phyloP scores from a whole-genome alignment of 2,888 invertebrate genomes.

The Drosophila nr. perissopoda region DNA sequence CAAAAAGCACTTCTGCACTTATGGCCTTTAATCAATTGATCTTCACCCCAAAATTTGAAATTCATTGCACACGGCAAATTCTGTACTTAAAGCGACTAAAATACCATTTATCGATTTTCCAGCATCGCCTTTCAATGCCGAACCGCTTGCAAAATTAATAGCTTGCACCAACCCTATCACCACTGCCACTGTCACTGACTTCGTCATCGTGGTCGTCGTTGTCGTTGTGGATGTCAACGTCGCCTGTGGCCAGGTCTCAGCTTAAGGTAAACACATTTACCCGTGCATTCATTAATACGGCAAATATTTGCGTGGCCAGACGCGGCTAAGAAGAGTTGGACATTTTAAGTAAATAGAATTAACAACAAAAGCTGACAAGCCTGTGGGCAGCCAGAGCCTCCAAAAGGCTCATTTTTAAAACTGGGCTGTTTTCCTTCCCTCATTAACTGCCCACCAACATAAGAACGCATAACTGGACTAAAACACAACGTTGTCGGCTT shows the following conservation, averaged over 20 bases:
- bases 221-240: conserved; percentile 9
- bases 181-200: conserved; percentile 22
- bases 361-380: conserved; percentile 74
- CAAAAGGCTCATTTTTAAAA: conserved; percentile 37
- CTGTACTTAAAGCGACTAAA: conserved; percentile 30
- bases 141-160: conserved; percentile 52
- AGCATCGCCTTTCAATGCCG: conserved; percentile 58
- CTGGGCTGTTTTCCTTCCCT: conserved; percentile 12
- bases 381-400: conserved; percentile 21
- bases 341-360: conserved; percentile 76
- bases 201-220: not conserved
- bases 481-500: conserved; percentile 50
- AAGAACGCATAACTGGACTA: conserved; percentile 10
- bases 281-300: conserved; percentile 77
- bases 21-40: conserved; percentile 7
- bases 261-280: conserved; percentile 75
- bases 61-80: not conserved
- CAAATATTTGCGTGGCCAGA: conserved; percentile 72
- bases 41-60: not conserved
- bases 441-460: conserved; percentile 19
- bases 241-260: conserved; percentile 43
- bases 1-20: not conserved
- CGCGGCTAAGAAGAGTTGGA: conserved; percentile 59
- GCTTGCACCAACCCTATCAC: conserved; percentile 30
- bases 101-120: conserved; percentile 59